Conservation (phyloP, 2,888 invertebrate species). For the Leucoptera coffeella region DNA sequence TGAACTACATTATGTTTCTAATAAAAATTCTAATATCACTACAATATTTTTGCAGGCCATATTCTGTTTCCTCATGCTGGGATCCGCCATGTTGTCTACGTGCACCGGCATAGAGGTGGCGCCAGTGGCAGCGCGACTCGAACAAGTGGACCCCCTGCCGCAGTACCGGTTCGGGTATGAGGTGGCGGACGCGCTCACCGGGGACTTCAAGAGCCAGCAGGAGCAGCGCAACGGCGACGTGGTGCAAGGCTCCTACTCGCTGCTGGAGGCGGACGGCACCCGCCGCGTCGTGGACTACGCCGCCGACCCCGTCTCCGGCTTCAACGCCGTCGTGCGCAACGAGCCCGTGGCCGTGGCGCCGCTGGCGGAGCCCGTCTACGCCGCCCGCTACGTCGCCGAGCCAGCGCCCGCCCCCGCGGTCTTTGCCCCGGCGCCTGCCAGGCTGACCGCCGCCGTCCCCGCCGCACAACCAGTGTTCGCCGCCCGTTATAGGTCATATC, state of each 20-base stretch:
- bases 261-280: constrained; percentile 29
- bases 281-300: constrained; percentile 22
- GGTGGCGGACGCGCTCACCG: constrained; percentile 29
- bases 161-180: constrained; percentile 46
- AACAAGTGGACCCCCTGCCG: constrained; percentile 48
- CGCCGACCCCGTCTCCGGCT: constrained; percentile 30
- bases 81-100: constrained; percentile 17
- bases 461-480: constrained; percentile 14
- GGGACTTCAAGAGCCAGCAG: constrained; percentile 32
- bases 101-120: constrained; percentile 17
- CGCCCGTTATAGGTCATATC: too few species aligned
- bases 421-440: constrained; percentile 9
- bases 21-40: too few species aligned
- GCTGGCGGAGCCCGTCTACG: constrained; percentile 9
- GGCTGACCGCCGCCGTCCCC: constrained; percentile 19
- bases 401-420: constrained; percentile 17
- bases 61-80: constrained; percentile 19
- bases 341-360: constrained; percentile 15
- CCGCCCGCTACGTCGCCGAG: constrained; percentile 13
- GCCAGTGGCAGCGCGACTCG: constrained; percentile 15
- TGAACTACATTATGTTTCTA: too few species aligned
- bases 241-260: constrained; percentile 33
- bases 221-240: constrained; percentile 47
- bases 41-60: not conserved
- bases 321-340: constrained; percentile 32